A percentile compares a stretch with the other conserved stretches of the same genome.
Evolutionary conservation across 64 coral and sea anemone genomes (phyloP).

Genomic region (Platygyra sinensis): DNA sequence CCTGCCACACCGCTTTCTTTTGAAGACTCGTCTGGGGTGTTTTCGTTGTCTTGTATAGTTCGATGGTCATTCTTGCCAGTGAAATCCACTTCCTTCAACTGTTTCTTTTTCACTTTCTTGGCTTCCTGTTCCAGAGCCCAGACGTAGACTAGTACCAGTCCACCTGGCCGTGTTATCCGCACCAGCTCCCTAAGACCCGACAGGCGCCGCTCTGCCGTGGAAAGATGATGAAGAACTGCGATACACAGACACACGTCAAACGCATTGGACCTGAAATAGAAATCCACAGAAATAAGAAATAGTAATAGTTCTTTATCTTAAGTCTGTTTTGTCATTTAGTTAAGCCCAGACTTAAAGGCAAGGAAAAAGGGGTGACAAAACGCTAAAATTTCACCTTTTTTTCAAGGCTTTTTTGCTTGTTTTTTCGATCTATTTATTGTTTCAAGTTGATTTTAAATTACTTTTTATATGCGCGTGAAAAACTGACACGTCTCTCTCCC

Average conservation of each 20-base stretch:
- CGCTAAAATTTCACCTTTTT: too few relatives aligned
- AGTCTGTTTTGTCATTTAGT: not conserved
- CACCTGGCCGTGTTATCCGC: conserved; percentile 77
- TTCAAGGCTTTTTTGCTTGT: too few relatives aligned
- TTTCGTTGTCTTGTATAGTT: not conserved
- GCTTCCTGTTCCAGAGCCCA: conserved; percentile 95
- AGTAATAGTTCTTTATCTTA: not conserved
- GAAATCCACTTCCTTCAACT: conserved; percentile 63
- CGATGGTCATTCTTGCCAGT: not conserved
- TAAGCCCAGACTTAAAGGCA: not conserved
- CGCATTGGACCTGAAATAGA: conserved; percentile 70
- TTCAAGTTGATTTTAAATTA: too few relatives aligned
- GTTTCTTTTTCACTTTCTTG: conserved; percentile 51
- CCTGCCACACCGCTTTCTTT: not conserved
- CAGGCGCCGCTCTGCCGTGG: conserved; percentile 87
- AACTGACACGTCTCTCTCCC: too few relatives aligned
- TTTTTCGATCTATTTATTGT: too few relatives aligned
- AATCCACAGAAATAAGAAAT: not conserved
- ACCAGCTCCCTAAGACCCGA: conserved; percentile 81
- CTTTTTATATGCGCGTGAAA: too few relatives aligned
- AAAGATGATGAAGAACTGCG: conserved; percentile 95
- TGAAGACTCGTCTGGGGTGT: not conserved
- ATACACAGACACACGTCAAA: conserved; percentile 97
- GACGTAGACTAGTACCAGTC: conserved; percentile 84
- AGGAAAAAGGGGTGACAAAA: not conserved